Percentiles rank a stretch among this genome's conserved stretches.
Evolutionary conservation across 2,888 invertebrate species (phyloP).

Genomic region (Papilio demoleus): DNA sequence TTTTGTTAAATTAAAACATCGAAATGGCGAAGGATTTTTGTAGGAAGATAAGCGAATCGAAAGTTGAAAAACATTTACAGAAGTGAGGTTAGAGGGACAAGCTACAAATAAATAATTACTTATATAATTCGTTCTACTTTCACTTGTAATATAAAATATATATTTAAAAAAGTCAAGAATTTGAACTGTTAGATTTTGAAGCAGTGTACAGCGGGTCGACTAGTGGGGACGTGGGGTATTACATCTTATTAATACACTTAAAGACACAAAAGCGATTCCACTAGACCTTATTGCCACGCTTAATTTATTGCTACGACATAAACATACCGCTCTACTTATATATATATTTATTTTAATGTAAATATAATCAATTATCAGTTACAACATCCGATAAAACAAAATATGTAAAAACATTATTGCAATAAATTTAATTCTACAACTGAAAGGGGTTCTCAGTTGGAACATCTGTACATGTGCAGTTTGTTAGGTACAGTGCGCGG

Average conservation of each 20-base stretch:
- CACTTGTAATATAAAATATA: slow-evolving; percentile 76
- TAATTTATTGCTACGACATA: slow-evolving; percentile 82
- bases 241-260: slow-evolving; percentile 57
- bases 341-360: slow-evolving; percentile 53
- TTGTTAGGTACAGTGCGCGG: slow-evolving; percentile 66
- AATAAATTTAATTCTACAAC: slow-evolving; percentile 65
- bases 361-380: slow-evolving; percentile 74
- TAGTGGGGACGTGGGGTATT: slow-evolving; percentile 56
- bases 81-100: slow-evolving; percentile 49
- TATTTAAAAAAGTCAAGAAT: slow-evolving; percentile 72
- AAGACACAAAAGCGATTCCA: slow-evolving; percentile 78
- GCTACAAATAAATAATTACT: slow-evolving; percentile 62
- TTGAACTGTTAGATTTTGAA: slow-evolving; percentile 73
- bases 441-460: slow-evolving; percentile 61
- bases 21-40: background rate
- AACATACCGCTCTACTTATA: slow-evolving; percentile 70
- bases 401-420: slow-evolving; percentile 77
- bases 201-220: slow-evolving; percentile 75
- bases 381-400: slow-evolving; percentile 80
- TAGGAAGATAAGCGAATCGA: slow-evolving; percentile 20
- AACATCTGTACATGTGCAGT: slow-evolving; percentile 61
- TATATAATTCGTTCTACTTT: slow-evolving; percentile 60
- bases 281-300: slow-evolving; percentile 81
- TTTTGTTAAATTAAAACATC: slow-evolving; percentile 1
- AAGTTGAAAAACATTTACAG: slow-evolving; percentile 23